These are phyloP conservation scores for Ficedula albicollis DNA, from an alignment of 2,797 vertebrate species.

Conservation along the genomic window DNA sequence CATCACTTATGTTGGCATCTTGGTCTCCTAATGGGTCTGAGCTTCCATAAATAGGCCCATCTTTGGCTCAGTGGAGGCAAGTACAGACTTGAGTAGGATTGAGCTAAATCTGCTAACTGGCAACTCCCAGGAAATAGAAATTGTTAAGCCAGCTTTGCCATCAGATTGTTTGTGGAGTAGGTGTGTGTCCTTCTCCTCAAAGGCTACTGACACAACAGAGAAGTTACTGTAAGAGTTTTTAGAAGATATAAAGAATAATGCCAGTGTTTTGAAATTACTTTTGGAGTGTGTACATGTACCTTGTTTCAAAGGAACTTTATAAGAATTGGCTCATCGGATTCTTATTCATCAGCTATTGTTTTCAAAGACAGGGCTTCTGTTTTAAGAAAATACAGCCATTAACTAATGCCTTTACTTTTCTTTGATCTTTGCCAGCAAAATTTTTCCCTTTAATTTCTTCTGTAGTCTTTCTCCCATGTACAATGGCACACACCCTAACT, in stretches of 20 bases:
- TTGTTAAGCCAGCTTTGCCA: not conserved
- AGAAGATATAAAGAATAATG: not conserved
- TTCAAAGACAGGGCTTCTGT: conserved; percentile 27
- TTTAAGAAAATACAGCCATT: conserved; percentile 25
- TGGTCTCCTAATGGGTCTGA: not conserved
- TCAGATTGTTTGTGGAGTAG: not conserved
- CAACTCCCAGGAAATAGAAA: not conserved
- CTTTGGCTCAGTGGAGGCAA: not conserved
- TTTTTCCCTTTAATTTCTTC: not conserved
- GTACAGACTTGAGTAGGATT: not conserved
- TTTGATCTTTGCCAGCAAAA: conserved; percentile 58
- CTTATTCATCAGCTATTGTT: conserved; percentile 68
- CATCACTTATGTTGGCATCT: fast-evolving
- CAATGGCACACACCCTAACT: not conserved
- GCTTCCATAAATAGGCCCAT: not conserved
- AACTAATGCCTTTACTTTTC: conserved; percentile 21
- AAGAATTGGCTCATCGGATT: not conserved
- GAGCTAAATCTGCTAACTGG: not conserved
- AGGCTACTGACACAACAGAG: not conserved
- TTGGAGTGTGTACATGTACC: not conserved
- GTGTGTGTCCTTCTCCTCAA: not conserved
- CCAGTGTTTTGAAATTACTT: not conserved
- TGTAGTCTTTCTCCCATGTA: not conserved
- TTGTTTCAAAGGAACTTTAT: not conserved
- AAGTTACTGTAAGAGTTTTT: not conserved